These are phyloP conservation scores for Pollenia labialis DNA, from an alignment of 2,888 invertebrate species.

Conservation along the genomic window DNA sequence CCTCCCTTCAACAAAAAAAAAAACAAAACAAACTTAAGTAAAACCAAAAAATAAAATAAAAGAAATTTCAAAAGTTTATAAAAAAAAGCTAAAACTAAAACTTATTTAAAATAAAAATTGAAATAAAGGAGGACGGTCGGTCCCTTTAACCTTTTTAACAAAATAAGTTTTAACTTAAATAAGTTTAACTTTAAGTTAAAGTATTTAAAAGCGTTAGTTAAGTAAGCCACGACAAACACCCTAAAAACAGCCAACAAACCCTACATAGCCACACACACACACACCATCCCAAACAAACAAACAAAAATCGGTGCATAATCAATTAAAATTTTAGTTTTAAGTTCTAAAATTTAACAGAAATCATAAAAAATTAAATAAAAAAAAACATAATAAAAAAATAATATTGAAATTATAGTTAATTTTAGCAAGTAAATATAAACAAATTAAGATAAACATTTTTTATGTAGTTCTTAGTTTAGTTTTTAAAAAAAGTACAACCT, in stretches of 20 bases:
- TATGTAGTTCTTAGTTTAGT: conserved; percentile 64
- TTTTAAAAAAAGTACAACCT: conserved; percentile 62
- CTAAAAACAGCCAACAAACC: background rate
- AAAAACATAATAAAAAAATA: conserved; percentile 11
- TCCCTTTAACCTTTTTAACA: conserved; percentile 18
- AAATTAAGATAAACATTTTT: conserved; percentile 38
- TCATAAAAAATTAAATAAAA: background rate
- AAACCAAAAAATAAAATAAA: conserved; percentile 19
- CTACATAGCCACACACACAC: background rate
- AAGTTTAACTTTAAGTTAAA: conserved; percentile 50
- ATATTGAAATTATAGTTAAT: conserved; percentile 35
- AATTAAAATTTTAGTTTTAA: conserved; percentile 64
- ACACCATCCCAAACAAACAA: conserved; percentile 26
- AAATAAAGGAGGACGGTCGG: conserved; percentile 14
- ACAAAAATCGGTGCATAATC: conserved; percentile 72
- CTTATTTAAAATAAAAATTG: background rate
- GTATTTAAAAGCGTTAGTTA: conserved; percentile 46
- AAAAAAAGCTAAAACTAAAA: conserved; percentile 19
- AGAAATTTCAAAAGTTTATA: background rate
- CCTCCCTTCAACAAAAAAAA: conserved; percentile 44
- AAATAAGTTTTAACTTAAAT: conserved; percentile 62
- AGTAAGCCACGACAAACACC: conserved; percentile 33
- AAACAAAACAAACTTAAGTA: conserved; percentile 28
- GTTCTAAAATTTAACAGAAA: background rate
- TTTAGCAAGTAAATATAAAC: conserved; percentile 29